phyloP scores from a whole-genome alignment of 2,797 vertebrate genomes.

The Gallinago solitaria region DNA sequence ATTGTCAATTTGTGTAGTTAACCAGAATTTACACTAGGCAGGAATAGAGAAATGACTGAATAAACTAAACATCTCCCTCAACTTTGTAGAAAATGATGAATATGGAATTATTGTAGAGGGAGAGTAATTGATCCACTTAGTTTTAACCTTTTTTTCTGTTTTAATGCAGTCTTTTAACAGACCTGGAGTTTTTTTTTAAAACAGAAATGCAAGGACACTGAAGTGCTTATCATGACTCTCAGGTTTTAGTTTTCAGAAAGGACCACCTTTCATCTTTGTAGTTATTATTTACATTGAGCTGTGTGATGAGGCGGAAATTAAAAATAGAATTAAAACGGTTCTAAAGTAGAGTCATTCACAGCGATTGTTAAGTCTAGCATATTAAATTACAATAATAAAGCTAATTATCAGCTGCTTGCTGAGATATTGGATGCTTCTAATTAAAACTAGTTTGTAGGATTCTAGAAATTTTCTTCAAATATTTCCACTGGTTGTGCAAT shows the following conservation, averaged over 20 bases:
- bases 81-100: slow-evolving; percentile 24
- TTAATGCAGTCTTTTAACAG: slow-evolving; percentile 11
- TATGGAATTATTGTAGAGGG: slow-evolving; percentile 19
- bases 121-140: slow-evolving; percentile 28
- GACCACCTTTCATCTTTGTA: slow-evolving; percentile 42
- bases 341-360: slow-evolving; percentile 42
- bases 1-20: slow-evolving; percentile 40
- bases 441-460: slow-evolving; percentile 46
- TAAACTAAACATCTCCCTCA: slow-evolving; percentile 24
- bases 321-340: slow-evolving; percentile 70
- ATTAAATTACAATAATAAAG: slow-evolving; percentile 68
- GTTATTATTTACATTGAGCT: slow-evolving; percentile 56
- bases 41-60: slow-evolving; percentile 36
- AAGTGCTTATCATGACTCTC: not conserved
- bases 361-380: slow-evolving; percentile 48
- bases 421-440: slow-evolving; percentile 62
- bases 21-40: slow-evolving; percentile 32
- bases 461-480: slow-evolving; percentile 36
- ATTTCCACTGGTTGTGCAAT: not conserved
- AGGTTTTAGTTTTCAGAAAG: slow-evolving; percentile 50
- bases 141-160: slow-evolving; percentile 30
- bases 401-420: slow-evolving; percentile 61
- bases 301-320: slow-evolving; percentile 62
- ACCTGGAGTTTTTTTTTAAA: not conserved
- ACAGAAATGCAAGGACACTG: not conserved